Evolutionary conservation across 2,797 vertebrate species (phyloP).

Genomic region (Anguilla pacifica): DNA sequence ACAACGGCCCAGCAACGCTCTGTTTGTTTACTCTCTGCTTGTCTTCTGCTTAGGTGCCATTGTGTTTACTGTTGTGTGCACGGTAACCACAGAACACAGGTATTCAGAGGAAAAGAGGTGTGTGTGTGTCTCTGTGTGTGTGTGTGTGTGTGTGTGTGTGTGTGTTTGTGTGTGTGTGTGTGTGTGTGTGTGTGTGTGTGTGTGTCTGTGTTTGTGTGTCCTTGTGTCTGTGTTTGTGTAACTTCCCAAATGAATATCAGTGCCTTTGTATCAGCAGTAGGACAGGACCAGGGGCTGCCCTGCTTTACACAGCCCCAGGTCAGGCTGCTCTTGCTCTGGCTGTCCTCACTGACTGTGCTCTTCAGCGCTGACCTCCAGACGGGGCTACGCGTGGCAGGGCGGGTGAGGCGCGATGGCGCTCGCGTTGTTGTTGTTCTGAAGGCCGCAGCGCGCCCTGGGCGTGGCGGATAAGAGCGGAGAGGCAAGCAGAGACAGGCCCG

Average conservation of each 20-base stretch:
- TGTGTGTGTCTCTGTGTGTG: not conserved
- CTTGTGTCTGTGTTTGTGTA: not conserved
- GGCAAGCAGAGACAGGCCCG: slow-evolving; percentile 42
- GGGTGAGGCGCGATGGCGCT: not conserved
- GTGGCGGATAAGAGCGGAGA: slow-evolving; percentile 25
- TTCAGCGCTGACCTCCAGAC: not conserved
- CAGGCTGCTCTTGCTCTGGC: not conserved
- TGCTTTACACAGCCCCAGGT: not conserved
- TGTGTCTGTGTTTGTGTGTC: slow-evolving; percentile 13
- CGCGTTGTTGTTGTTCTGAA: slow-evolving; percentile 36
- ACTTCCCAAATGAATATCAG: not conserved
- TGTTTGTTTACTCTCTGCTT: not conserved
- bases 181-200: not conserved
- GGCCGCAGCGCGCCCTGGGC: slow-evolving; percentile 25
- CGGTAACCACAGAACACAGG: not conserved
- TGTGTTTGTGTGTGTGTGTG: not conserved
- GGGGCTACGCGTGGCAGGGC: not conserved
- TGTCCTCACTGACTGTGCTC: not conserved
- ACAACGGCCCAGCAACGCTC: not conserved
- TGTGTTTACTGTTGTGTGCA: not conserved
- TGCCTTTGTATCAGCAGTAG: not conserved
- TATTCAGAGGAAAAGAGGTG: not conserved
- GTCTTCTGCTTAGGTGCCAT: not conserved
- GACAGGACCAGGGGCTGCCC: not conserved
- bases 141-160: not conserved